A percentile compares a stretch with the other conserved stretches of the same genome.
phyloP scores from a whole-genome alignment of 2,797 vertebrate species.

The Catharus ustulatus region DNA sequence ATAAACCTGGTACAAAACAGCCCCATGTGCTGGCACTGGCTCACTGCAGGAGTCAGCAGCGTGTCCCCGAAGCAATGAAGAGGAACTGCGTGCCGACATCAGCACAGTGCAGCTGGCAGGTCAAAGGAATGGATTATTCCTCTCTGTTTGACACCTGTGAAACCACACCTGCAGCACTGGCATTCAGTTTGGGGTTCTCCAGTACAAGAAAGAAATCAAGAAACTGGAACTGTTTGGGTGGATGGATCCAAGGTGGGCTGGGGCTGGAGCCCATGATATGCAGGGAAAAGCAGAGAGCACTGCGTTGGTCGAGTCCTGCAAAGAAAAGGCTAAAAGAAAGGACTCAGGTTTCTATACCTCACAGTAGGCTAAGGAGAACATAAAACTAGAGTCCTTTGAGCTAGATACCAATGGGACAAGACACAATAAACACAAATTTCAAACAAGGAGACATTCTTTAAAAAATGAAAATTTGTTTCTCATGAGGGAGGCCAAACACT shows the following conservation, averaged over 20 bases:
- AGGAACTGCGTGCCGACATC: neutral
- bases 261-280: accelerated
- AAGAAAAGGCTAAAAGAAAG: neutral
- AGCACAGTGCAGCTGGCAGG: neutral
- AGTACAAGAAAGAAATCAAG: neutral
- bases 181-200: neutral
- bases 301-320: neutral
- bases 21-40: neutral
- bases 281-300: neutral
- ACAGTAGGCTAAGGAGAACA: neutral
- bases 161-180: neutral
- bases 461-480: neutral
- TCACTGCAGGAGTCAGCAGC: neutral
- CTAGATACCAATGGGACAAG: neutral
- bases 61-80: neutral
- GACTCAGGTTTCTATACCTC: neutral
- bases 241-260: neutral
- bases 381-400: neutral
- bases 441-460: neutral
- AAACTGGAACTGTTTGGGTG: neutral
- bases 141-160: neutral
- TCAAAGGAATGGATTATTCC: neutral
- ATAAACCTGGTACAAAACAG: neutral
- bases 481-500: neutral
- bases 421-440: neutral